Evolutionary conservation across 2,888 invertebrate species (phyloP), one percentile per base, ranked within the genome.

Genomic region (Diarsia mendica): DNA sequence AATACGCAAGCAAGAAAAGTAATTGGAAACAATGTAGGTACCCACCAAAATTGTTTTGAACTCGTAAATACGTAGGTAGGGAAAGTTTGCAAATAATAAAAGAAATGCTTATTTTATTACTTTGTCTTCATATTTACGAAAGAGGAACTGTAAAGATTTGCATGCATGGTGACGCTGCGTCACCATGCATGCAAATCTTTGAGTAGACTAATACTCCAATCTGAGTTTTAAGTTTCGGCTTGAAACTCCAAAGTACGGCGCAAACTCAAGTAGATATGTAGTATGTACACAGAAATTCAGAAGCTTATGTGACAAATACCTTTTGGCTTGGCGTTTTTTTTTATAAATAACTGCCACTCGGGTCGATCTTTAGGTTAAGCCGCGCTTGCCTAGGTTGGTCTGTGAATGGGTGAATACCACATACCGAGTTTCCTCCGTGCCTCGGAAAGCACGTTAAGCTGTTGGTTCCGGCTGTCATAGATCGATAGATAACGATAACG

Each of bases 51-150:
- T 61, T 83, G 79, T 83, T 72, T 83, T 65, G 46, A 79, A 72
- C 65, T 66, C 83, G 48, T 83, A 71, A 67, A 82, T 71, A 80
- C 15, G 49, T 63, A 73, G 46, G 66, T 44, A 67, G 48, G 33
- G 20, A 83, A 83, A 83, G 44, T 72, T 83, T 61, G 20, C 60
- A 66, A 66, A 68, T 58, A 68, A 72, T 83, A 66, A 73, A 83
- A 72, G 48, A 55, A 81, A 73, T 48, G 44, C 20, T 73, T 46
- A 28, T 49, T 68, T 69, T 80, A 73, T 67, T 55, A 60, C 33
- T 53, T 79, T 66, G 33, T 82, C 77, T 73, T 72, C 65, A 55
- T 68, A 65, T 48, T 67, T 48, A 44, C n/a, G 23, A 53, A 72
- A 61, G 13, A 65, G 46, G 48, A 44, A 61, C 23, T 61, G 68